Evolutionary conservation across 2,888 invertebrate genomes (phyloP).

Genomic region (Rhabditoides inermis): DNA sequence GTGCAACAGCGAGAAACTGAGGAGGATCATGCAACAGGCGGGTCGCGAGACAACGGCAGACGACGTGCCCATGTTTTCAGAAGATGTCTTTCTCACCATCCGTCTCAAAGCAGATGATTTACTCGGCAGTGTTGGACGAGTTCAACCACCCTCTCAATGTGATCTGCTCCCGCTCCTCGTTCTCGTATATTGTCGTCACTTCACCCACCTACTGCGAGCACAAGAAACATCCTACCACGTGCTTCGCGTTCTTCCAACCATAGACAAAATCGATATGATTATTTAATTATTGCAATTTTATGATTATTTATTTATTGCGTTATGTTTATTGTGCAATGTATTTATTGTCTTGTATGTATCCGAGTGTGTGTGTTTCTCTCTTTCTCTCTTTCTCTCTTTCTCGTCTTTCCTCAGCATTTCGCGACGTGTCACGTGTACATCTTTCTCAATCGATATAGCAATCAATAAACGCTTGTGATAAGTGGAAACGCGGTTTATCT

Average conservation of each 20-base stretch:
- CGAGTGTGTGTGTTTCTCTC: no score
- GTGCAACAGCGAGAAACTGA: conserved; percentile 15
- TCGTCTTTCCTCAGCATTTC: no score
- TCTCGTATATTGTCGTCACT: conserved; percentile 33
- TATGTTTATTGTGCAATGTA: no score
- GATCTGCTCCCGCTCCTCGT: conserved; percentile 24
- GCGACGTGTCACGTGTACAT: no score
- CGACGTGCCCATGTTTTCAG: conserved; percentile 7
- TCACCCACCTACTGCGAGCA: conserved; percentile 34
- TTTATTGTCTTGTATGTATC: no score
- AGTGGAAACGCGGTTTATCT: no score
- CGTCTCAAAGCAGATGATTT: conserved; percentile 29
- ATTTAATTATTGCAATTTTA: not conserved
- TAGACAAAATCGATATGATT: not conserved
- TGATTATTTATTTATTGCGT: conserved; percentile 8
- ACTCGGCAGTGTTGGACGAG: conserved; percentile 20
- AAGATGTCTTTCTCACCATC: conserved; percentile 26
- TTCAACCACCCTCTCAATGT: conserved; percentile 20
- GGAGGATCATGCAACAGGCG: conserved; percentile 17
- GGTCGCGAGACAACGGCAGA: not conserved
- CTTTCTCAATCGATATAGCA: no score
- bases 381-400: no score
- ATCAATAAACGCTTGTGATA: no score
- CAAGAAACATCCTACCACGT: conserved; percentile 23
- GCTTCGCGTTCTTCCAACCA: conserved; percentile 25